Base-by-base conservation (phyloP, 2,888 invertebrate species). In the Halictus quadricinctus region DNA sequence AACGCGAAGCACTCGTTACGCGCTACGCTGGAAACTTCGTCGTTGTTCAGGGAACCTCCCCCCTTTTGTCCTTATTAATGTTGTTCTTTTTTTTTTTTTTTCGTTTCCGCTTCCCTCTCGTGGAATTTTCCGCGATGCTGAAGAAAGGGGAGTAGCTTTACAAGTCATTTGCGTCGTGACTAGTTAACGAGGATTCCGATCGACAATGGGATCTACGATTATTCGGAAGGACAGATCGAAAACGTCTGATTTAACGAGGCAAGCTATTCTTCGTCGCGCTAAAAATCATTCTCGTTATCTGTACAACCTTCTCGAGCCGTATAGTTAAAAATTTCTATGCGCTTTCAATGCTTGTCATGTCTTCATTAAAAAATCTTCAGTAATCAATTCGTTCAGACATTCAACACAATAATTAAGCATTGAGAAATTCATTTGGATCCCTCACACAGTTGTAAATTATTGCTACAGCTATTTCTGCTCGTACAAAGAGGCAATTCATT, bases 21-120 rank as follows among this genome's bases (percentile, higher is more conserved):
- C 36, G 60, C 58, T 46, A 50, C 29, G 7, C 29, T 29, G 41
- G 36, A 64, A 64, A 82, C 73, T 78, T 66, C 77, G 21, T 72
- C 70, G 54, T 60, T 60, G 29, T 50, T 36, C 29, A 77, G 25
- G 36, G 48, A 75, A 74, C 78, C 69, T 60, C 21, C 73, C 29
- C 29, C 43, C 76, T 73, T 64, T 66, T 78, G 73, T 78, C 80
- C 70, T 86, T 78, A 81, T 78, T 85, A 84, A 64, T 64, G 64
- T 64, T 64, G 29, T 7, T 50, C 36, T 36, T 36, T 5, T 64
- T 29, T 36, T 36, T 5, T 64, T 29, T 64, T 60, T 25, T 60
- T 25, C 21, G 6, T 13, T 64, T 25, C 15, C 29, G 25, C 29
- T 12, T 7, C 29, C 15, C 64, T 74, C 64, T 25, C 66, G 60